Conservation (phyloP, 2,113 vertebrate genomes). For the Odocoileus virginianus region DNA sequence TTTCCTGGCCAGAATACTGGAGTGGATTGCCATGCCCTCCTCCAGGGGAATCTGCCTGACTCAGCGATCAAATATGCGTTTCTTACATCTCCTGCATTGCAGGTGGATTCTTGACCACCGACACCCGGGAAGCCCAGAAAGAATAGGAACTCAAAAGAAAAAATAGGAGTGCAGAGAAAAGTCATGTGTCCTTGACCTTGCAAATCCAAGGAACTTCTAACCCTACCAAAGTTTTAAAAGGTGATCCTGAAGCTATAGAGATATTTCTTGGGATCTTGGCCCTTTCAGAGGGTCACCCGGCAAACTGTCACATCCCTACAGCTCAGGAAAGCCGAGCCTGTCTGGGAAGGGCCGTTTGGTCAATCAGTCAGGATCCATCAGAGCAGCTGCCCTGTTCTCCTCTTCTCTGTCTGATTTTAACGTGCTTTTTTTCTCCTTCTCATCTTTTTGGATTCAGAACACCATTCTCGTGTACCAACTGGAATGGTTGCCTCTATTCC, state of each 20-base stretch:
- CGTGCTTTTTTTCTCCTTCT: background rate
- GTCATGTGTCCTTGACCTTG: background rate
- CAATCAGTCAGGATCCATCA: background rate
- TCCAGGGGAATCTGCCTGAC: background rate
- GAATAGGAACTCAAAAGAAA: background rate
- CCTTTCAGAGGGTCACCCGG: background rate
- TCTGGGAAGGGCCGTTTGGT: background rate
- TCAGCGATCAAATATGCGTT: accelerated
- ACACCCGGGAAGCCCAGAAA: background rate
- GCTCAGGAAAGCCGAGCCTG: background rate
- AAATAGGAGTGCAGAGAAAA: background rate
- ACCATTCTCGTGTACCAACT: background rate
- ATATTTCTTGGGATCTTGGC: background rate
- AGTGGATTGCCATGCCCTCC: background rate
- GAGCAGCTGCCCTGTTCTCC: background rate
- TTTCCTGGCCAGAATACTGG: background rate
- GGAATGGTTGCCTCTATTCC: background rate
- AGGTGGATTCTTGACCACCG: background rate
- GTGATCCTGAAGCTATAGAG: background rate
- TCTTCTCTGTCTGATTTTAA: background rate
- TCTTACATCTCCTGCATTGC: background rate
- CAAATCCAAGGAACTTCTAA: background rate
- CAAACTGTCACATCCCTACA: too few species aligned
- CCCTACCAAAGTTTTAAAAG: background rate
- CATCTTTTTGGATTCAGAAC: background rate